Evolutionary conservation across 2,113 vertebrate species (phyloP).

Genomic region (Dipodomys merriami): DNA sequence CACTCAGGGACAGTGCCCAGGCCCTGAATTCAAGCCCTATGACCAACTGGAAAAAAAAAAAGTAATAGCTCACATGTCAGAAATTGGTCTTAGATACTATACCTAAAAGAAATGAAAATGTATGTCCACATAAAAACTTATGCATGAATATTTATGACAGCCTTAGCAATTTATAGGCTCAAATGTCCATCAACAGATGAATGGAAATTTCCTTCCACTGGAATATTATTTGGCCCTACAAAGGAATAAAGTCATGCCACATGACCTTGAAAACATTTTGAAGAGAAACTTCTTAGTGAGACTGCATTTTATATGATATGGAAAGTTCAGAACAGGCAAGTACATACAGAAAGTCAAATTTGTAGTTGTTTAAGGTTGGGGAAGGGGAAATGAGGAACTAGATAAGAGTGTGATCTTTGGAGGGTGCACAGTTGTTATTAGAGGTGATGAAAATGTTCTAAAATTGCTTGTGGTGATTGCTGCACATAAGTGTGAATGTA

Average conservation of each 20-base stretch:
- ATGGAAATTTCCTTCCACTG: background rate
- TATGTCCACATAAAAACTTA: background rate
- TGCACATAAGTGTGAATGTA: background rate
- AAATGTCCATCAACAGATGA: background rate
- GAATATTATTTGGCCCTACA: background rate
- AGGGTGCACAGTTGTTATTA: background rate
- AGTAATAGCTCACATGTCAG: no score
- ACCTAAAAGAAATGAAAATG: conserved; percentile 10
- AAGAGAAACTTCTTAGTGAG: conserved; percentile 7
- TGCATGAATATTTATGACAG: background rate
- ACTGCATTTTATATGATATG: background rate
- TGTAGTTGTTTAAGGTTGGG: background rate
- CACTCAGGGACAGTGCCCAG: no score
- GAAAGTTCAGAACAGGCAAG: background rate
- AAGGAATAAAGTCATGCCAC: background rate
- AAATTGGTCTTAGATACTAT: background rate
- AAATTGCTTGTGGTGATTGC: background rate
- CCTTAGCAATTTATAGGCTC: background rate
- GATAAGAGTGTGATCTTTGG: background rate
- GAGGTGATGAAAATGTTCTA: background rate
- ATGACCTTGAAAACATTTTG: background rate
- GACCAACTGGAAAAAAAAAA: no score
- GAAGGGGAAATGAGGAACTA: background rate
- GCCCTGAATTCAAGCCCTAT: no score
- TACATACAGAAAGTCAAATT: background rate